A percentile compares a stretch with the other conserved stretches of the same genome.
Conservation (phyloP, 1,140 invertebrate species). For the Zaprionus ghesquierei region DNA sequence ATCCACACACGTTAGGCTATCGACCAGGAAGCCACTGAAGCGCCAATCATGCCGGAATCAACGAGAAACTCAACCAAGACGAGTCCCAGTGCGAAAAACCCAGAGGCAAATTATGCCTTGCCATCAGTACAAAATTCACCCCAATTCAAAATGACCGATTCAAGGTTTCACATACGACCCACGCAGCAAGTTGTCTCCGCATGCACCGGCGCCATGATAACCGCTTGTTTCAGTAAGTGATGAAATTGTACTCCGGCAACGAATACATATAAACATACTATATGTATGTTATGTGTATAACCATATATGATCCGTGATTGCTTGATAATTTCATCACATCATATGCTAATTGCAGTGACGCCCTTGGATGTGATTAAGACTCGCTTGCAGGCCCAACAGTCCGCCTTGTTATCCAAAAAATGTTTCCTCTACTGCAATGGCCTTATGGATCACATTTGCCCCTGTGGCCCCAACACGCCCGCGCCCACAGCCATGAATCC, state of each 20-base stretch:
- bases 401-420: conserved; percentile 88
- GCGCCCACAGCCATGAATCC: conserved; percentile 14
- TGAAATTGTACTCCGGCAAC: neutral
- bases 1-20: conserved; percentile 26
- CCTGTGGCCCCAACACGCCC: conserved; percentile 86
- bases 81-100: neutral
- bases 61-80: neutral
- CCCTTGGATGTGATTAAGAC: conserved; percentile 99
- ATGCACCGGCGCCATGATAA: conserved; percentile 94
- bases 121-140: neutral
- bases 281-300: neutral
- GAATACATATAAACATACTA: neutral
- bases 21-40: conserved; percentile 19
- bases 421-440: conserved; percentile 99
- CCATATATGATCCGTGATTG: neutral
- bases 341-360: conserved; percentile 89
- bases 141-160: conserved; percentile 84
- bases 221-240: conserved; percentile 92
- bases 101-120: neutral
- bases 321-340: neutral
- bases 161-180: conserved; percentile 90
- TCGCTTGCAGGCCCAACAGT: conserved; percentile 95
- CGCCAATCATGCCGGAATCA: conserved; percentile 24
- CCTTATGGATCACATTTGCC: conserved; percentile 99
- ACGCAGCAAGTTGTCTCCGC: conserved; percentile 95